A percentile compares a stretch with the other conserved stretches of the same genome.
Conservation (phyloP, 2,113 vertebrate species). For the Helogale parvula region DNA sequence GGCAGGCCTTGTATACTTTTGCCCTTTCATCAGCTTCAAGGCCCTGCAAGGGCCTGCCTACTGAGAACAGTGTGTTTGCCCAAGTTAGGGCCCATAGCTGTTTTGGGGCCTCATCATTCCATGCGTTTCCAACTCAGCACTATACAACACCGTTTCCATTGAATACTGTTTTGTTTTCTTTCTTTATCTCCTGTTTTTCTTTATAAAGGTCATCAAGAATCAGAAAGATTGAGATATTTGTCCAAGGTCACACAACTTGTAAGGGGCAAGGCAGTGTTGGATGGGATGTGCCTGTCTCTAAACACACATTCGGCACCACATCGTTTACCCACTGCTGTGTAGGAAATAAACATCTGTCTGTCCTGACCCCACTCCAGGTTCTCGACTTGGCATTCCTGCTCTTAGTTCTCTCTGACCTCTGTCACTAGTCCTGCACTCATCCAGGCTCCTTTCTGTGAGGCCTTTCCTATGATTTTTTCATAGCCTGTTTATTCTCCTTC, state of each 20-base stretch:
- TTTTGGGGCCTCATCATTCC: neutral
- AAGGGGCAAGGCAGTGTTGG: neutral
- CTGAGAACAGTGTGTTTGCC: neutral
- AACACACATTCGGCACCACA: neutral
- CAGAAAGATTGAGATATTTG: neutral
- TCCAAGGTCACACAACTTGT: neutral
- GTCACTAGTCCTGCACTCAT: no score
- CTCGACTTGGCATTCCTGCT: neutral
- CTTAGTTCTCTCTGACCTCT: neutral
- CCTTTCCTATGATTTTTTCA: neutral
- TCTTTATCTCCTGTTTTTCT: neutral
- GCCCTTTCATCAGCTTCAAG: neutral
- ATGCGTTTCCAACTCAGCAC: neutral
- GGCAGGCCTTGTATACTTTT: no score
- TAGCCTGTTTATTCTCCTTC: neutral
- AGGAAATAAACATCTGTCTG: neutral
- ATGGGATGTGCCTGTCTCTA: neutral
- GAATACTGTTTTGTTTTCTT: neutral
- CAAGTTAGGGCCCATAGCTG: neutral
- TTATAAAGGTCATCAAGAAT: neutral
- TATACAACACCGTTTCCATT: neutral
- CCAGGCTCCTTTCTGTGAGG: no score
- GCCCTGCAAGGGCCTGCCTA: neutral
- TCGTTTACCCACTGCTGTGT: accelerated
- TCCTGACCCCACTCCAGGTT: neutral